Evolutionary conservation across 53 echinoderm and acorn worm genomes (phyloP).

Genomic region (Holothuria scabra): DNA sequence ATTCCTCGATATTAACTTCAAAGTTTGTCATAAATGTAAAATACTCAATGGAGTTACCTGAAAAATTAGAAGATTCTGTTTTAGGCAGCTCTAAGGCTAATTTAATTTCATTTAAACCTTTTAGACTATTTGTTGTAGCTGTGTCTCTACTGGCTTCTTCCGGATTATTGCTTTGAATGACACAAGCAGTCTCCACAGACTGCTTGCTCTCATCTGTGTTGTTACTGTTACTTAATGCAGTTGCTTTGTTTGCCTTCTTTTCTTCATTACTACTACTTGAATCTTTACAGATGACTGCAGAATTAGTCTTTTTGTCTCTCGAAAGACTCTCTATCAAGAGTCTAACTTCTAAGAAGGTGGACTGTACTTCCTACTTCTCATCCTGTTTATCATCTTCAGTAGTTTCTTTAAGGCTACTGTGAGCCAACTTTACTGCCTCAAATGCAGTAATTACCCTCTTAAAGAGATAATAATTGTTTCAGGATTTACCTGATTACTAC

Average conservation of each 20-base stretch:
- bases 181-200: neutral
- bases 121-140: constrained; percentile 22
- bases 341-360: constrained; percentile 47
- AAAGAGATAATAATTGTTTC: constrained; percentile 20
- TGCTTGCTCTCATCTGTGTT: neutral
- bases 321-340: constrained; percentile 44
- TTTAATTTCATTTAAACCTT: constrained; percentile 64
- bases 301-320: constrained; percentile 25
- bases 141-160: constrained; percentile 3
- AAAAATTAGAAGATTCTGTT: constrained; percentile 54
- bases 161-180: neutral
- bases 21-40: constrained; percentile 61
- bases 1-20: constrained; percentile 60
- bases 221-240: neutral
- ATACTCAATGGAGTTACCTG: no score
- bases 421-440: constrained; percentile 37
- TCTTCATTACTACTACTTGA: neutral
- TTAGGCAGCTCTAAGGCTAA: constrained; percentile 58
- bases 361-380: constrained; percentile 44
- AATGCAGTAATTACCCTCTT: constrained; percentile 27
- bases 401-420: neutral
- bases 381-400: constrained; percentile 13
- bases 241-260: neutral
- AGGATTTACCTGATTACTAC: constrained; percentile 15
- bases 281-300: constrained; percentile 2